Evolutionary conservation across 2,888 invertebrate species (phyloP).

Genomic region (Plagiodera versicolora): DNA sequence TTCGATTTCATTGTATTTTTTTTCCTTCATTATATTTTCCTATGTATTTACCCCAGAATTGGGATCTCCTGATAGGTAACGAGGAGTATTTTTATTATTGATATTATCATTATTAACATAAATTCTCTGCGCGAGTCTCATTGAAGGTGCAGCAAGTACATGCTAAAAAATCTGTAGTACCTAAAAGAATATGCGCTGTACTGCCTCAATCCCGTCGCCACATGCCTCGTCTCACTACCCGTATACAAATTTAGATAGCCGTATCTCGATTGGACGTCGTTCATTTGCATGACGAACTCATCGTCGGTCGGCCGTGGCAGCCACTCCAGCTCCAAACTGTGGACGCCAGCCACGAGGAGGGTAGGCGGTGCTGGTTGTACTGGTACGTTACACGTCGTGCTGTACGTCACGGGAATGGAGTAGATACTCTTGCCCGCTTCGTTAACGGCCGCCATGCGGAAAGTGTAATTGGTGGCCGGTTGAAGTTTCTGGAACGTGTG

Average conservation of each 20-base stretch:
- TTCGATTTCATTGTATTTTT: too few species aligned
- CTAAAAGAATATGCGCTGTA: constrained; percentile 19
- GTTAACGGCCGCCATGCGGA: constrained; percentile 83
- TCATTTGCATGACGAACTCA: constrained; percentile 82
- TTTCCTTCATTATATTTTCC: too few species aligned
- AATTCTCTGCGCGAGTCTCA: too few species aligned
- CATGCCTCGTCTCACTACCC: constrained; percentile 62
- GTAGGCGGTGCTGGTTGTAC: constrained; percentile 76
- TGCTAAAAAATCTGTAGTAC: neutral
- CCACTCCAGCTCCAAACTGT: constrained; percentile 73
- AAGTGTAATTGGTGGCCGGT: constrained; percentile 78
- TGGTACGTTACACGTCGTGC: constrained; percentile 81
- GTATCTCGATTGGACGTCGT: constrained; percentile 53
- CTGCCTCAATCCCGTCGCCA: constrained; percentile 16
- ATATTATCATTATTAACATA: too few species aligned
- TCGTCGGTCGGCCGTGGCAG: constrained; percentile 74
- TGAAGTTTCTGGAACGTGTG: constrained; percentile 74
- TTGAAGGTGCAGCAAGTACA: too few species aligned
- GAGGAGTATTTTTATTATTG: too few species aligned
- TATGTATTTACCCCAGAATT: too few species aligned
- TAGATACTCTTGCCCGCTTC: constrained; percentile 75
- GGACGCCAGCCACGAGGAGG: constrained; percentile 65
- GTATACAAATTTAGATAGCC: constrained; percentile 68
- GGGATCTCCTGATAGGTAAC: too few species aligned
- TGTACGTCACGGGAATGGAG: constrained; percentile 68